These are phyloP conservation scores for Myotis yumanensis DNA, from an alignment of 2,113 vertebrate species.

Conservation along the genomic window DNA sequence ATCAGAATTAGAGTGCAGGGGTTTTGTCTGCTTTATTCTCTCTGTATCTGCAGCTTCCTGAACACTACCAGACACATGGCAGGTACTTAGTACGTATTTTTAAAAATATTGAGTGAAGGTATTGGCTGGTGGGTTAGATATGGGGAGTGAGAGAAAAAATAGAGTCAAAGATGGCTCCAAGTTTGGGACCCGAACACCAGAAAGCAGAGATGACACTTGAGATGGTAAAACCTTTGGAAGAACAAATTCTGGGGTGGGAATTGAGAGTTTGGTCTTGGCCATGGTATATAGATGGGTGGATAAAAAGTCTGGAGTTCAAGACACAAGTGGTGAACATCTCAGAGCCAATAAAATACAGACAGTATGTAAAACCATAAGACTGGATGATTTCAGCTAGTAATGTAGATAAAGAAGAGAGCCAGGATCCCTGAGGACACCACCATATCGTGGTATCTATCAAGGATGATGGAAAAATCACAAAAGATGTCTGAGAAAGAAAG, in stretches of 20 bases:
- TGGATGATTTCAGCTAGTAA: not conserved
- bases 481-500: not conserved
- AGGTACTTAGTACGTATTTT: not conserved
- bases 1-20: not conserved
- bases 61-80: not conserved
- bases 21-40: not conserved
- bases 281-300: not conserved
- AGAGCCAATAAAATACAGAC: not conserved
- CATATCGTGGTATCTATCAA: accelerated
- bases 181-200: not conserved
- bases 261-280: not conserved
- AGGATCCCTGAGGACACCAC: not conserved
- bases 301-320: not conserved
- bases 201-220: not conserved
- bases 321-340: not conserved
- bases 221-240: not conserved
- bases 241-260: not conserved
- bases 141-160: not conserved
- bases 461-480: not conserved
- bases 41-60: not conserved
- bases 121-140: not conserved
- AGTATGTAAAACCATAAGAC: not conserved
- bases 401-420: not conserved
- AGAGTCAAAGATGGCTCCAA: not conserved
- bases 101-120: not conserved